Conservation (phyloP, 2,888 invertebrate species). For the Lissocephala sabroskyi region DNA sequence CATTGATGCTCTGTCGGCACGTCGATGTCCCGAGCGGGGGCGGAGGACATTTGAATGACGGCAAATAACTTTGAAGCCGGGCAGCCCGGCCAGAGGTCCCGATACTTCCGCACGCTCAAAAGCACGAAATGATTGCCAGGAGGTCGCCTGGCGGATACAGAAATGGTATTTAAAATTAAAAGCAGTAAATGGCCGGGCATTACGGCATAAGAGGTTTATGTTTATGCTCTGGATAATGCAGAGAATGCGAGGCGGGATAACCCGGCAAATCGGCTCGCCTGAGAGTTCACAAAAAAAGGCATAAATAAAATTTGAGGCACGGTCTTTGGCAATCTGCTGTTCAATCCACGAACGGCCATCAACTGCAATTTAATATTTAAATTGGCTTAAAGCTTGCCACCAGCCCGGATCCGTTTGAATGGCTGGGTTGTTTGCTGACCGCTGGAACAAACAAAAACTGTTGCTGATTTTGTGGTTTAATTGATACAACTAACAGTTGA, state of each 20-base stretch:
- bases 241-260: no score
- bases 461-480: slow-evolving; percentile 51
- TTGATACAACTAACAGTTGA: slow-evolving; percentile 28
- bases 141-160: slow-evolving; percentile 10
- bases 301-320: no score
- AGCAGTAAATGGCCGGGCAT: slow-evolving; percentile 20
- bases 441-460: slow-evolving; percentile 36
- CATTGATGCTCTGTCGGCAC: slow-evolving; percentile 26
- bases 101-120: slow-evolving; percentile 32
- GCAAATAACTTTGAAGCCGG: slow-evolving; percentile 45
- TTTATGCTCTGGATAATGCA: slow-evolving; percentile 31
- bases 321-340: no score
- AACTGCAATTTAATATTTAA: no score
- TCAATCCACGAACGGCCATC: slow-evolving; percentile 50
- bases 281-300: no score
- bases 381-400: no score
- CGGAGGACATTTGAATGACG: slow-evolving; percentile 3
- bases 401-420: no score
- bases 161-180: slow-evolving; percentile 40
- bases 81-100: background rate
- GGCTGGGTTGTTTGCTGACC: no score
- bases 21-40: no score
- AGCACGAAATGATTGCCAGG: slow-evolving; percentile 56
- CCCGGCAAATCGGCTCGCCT: no score
- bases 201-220: slow-evolving; percentile 13